Conservation (phyloP, 2,888 invertebrate species). For the Torymus texanus region DNA sequence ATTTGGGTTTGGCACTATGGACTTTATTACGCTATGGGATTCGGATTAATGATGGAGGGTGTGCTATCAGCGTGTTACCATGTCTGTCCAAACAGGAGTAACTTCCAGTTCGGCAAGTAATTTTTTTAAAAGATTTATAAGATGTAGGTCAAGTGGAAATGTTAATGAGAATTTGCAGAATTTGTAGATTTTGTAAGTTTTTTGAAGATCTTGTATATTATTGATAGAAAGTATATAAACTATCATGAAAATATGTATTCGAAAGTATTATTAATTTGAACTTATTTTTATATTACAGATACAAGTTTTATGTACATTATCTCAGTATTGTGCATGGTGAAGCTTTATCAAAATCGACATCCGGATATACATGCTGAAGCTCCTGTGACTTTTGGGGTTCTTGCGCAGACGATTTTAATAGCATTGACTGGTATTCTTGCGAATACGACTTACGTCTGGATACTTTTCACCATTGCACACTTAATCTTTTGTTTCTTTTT, state of each 20-base stretch:
- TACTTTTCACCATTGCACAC: conserved; percentile 83
- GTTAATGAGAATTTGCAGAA: no score
- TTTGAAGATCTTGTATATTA: no score
- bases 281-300: conserved; percentile 78
- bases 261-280: no score
- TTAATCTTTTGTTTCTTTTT: conserved; percentile 81
- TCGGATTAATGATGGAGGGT: conserved; percentile 91
- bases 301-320: conserved; percentile 96
- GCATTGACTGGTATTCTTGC: conserved; percentile 83
- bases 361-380: conserved; percentile 91
- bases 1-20: conserved; percentile 90
- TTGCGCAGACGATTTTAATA: conserved; percentile 86
- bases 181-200: no score
- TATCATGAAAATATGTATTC: no score
- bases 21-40: conserved; percentile 90
- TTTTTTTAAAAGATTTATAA: not conserved
- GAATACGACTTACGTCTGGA: conserved; percentile 82
- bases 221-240: no score
- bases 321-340: conserved; percentile 89
- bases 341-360: conserved; percentile 91
- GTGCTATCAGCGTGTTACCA: conserved; percentile 91
- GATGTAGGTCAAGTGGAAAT: no score
- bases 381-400: conserved; percentile 85
- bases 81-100: conserved; percentile 90
- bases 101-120: conserved; percentile 91